A percentile compares a stretch with the other conserved stretches of the same genome.
These are phyloP conservation scores for Rhinoraja longicauda DNA, from an alignment of 2,797 vertebrate species.

Conservation along the genomic window DNA sequence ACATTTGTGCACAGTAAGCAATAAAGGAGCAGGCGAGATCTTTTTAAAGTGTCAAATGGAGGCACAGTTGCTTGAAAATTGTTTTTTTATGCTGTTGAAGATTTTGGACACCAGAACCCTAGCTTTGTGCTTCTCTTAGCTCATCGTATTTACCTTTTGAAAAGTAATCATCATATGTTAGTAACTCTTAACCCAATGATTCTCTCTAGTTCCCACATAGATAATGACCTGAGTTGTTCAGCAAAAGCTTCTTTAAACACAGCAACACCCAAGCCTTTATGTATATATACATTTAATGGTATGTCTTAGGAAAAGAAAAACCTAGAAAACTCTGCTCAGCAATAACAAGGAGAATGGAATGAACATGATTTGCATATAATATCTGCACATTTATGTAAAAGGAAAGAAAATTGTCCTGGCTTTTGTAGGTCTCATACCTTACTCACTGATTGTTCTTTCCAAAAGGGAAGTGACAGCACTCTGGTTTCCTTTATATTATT, in stretches of 20 bases:
- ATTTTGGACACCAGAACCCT: background rate
- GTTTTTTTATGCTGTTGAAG: background rate
- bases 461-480: conserved; percentile 37
- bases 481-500: conserved; percentile 37
- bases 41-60: background rate
- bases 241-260: background rate
- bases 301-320: background rate
- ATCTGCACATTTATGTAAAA: conserved; percentile 24
- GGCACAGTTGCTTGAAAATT: background rate
- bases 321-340: too few relatives aligned
- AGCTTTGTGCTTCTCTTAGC: background rate
- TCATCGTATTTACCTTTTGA: background rate
- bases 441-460: conserved; percentile 34
- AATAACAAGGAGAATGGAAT: background rate
- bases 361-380: conserved; percentile 11
- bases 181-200: background rate
- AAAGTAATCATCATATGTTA: conserved; percentile 2
- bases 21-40: background rate
- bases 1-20: background rate
- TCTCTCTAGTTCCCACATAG: background rate
- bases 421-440: conserved; percentile 11
- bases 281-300: background rate
- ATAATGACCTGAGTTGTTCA: background rate
- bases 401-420: background rate
- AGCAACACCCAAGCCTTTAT: background rate